phyloP scores from a whole-genome alignment of 2,113 vertebrate genomes.

The Montifringilla adamsi region DNA sequence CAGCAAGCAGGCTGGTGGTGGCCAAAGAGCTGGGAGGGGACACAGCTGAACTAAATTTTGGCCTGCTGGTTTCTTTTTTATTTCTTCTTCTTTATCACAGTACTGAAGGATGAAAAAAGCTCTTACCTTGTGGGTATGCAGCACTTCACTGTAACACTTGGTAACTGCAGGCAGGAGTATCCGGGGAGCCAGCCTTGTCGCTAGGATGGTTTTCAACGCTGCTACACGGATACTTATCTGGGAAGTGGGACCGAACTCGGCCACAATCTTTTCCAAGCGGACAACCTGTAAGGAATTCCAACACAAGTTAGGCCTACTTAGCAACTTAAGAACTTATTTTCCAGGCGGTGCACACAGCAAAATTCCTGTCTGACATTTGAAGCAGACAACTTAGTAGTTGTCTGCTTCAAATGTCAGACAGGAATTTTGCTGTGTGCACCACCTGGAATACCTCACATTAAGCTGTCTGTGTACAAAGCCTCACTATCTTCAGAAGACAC shows the following conservation, averaged over 20 bases:
- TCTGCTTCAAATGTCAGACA: neutral
- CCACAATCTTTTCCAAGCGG: slow-evolving; percentile 76
- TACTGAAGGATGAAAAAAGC: neutral
- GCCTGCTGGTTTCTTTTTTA: neutral
- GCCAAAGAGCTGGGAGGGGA: neutral
- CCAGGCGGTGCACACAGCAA: neutral
- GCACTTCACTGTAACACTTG: slow-evolving; percentile 79
- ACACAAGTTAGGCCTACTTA: neutral
- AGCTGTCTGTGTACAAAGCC: neutral
- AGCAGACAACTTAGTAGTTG: neutral
- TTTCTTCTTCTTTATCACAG: neutral
- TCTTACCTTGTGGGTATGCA: slow-evolving; percentile 78
- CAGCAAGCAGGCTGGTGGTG: neutral
- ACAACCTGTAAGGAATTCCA: slow-evolving; percentile 75
- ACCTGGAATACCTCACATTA: neutral
- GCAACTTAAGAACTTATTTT: neutral
- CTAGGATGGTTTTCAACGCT: slow-evolving; percentile 81
- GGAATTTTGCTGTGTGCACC: neutral
- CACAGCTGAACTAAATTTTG: neutral
- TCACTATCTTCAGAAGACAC: neutral
- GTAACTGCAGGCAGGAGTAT: slow-evolving; percentile 85
- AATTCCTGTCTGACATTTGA: neutral
- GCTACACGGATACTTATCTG: slow-evolving; percentile 78
- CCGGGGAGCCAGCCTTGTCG: slow-evolving; percentile 83
- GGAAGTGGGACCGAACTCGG: slow-evolving; percentile 70